These are phyloP conservation scores for Nematostella vectensis DNA, from an alignment of 92 coral and sea anemone genomes.

Conservation along the genomic window DNA sequence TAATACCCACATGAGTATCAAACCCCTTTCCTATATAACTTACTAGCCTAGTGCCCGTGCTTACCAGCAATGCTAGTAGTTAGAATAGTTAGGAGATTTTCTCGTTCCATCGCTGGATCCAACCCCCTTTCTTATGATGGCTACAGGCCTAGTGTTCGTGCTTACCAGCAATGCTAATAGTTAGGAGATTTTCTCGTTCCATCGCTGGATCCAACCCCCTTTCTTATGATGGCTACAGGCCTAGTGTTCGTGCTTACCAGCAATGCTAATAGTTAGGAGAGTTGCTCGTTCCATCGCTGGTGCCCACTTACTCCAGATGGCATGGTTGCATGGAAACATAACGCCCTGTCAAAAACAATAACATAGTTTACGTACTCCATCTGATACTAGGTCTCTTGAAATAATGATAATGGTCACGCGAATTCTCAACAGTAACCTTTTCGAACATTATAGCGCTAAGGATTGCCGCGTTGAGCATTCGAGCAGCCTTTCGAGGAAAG, in stretches of 20 bases:
- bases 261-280: conserved; percentile 40
- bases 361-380: background rate
- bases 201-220: conserved; percentile 81
- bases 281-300: conserved; percentile 67
- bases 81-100: conserved; percentile 43
- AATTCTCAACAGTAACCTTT: no score
- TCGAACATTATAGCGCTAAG: no score
- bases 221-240: no score
- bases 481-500: no score
- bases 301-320: conserved; percentile 94
- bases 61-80: conserved; percentile 57
- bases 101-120: conserved; percentile 66
- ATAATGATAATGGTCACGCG: no score
- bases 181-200: conserved; percentile 55
- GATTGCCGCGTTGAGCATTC: no score
- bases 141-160: no score
- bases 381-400: no score
- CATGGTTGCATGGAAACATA: conserved; percentile 63
- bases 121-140: no score
- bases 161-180: conserved; percentile 55
- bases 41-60: no score
- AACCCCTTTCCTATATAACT: no score
- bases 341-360: conserved; percentile 52
- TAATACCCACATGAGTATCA: no score
- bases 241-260: conserved; percentile 60